phyloP scores from a whole-genome alignment of 2,888 invertebrate species.

The Apamea monoglypha region DNA sequence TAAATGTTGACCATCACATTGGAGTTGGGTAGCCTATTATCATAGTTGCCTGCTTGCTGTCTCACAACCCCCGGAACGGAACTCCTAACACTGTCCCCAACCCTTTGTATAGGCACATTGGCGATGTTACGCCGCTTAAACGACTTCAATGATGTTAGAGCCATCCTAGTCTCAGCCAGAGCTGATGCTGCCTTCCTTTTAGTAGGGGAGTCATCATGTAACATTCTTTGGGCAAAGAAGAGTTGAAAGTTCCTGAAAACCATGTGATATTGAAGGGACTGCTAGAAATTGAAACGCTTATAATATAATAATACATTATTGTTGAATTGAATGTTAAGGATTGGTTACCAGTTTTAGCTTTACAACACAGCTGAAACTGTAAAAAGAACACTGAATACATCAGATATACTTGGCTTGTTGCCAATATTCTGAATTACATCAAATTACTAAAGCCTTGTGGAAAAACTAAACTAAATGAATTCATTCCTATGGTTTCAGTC shows the following conservation, averaged over 20 bases:
- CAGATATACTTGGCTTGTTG: conserved; percentile 38
- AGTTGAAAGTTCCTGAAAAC: conserved; percentile 93
- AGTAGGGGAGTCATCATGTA: conserved; percentile 91
- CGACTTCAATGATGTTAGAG: conserved; percentile 93
- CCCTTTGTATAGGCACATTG: conserved; percentile 86
- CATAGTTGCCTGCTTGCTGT: conserved; percentile 82
- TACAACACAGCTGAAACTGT: conserved; percentile 31
- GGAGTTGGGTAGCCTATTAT: conserved; percentile 82
- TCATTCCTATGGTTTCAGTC: conserved; percentile 33
- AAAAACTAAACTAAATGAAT: conserved; percentile 16
- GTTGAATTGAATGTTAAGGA: conserved; percentile 5
- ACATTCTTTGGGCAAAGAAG: conserved; percentile 92
- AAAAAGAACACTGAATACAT: conserved; percentile 40
- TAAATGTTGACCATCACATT: conserved; percentile 90
- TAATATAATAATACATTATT: conserved; percentile 6
- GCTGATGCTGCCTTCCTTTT: conserved; percentile 90
- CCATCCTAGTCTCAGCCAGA: conserved; percentile 93
- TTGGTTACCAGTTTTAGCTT: conserved; percentile 5
- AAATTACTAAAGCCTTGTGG: conserved; percentile 35
- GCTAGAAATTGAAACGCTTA: neutral
- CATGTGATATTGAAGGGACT: conserved; percentile 1
- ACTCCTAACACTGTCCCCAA: conserved; percentile 90
- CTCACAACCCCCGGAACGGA: conserved; percentile 89
- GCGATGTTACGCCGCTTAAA: conserved; percentile 91
- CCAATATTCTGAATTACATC: conserved; percentile 45